Percentiles rank a stretch among this genome's conserved stretches.
Conservation (phyloP, 2,888 invertebrate species). For the Luffia ferchaultella region DNA sequence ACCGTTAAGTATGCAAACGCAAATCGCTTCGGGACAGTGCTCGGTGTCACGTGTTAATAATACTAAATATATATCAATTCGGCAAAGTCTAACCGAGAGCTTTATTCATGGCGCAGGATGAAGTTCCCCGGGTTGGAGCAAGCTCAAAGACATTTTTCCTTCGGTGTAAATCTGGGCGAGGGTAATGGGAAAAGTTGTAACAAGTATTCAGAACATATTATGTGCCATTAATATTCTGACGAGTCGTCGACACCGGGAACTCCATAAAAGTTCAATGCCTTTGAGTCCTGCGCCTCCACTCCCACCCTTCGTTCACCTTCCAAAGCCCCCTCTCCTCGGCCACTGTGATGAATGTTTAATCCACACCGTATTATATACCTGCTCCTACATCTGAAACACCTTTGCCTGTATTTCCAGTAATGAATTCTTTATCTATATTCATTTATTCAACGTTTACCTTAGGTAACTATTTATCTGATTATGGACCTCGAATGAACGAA, state of each 20-base stretch:
- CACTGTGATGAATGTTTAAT: neutral
- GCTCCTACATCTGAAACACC: too few species aligned
- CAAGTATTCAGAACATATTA: constrained; percentile 61
- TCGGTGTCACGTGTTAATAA: too few species aligned
- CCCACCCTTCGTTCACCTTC: neutral
- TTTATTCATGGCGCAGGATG: constrained; percentile 25
- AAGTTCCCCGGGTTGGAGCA: constrained; percentile 38
- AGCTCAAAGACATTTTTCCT: constrained; percentile 42
- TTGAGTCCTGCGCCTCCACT: neutral
- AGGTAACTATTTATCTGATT: too few species aligned
- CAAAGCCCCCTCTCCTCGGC: neutral
- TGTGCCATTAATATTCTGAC: constrained; percentile 59
- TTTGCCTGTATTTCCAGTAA: neutral
- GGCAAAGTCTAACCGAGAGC: too few species aligned
- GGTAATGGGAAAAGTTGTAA: constrained; percentile 64
- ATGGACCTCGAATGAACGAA: too few species aligned
- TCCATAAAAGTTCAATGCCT: constrained; percentile 47
- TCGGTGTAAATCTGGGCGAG: constrained; percentile 44
- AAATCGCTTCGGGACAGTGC: too few species aligned
- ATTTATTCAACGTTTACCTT: too few species aligned
- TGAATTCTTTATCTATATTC: neutral
- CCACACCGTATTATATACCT: neutral
- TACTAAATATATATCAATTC: too few species aligned
- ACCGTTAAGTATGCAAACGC: too few species aligned
- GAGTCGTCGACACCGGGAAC: constrained; percentile 39